Evolutionary conservation across 2,888 invertebrate species (phyloP).

Genomic region (Leucoma salicis): DNA sequence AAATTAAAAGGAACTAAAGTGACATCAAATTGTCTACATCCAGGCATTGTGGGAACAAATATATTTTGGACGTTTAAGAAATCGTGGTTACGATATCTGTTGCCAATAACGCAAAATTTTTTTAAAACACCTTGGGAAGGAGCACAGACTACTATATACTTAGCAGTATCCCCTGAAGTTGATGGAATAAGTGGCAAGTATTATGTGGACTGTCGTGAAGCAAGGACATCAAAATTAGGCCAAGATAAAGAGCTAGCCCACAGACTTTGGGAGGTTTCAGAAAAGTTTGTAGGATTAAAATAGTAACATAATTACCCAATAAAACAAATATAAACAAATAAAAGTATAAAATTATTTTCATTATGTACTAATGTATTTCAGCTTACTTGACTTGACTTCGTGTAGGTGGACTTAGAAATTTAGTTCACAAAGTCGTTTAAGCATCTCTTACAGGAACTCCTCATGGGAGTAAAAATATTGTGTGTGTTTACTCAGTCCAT

Average conservation of each 20-base stretch:
- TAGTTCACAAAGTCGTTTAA: too few species aligned
- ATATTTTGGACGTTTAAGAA: slow-evolving; percentile 73
- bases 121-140: slow-evolving; percentile 56
- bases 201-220: slow-evolving; percentile 80
- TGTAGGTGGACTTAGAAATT: too few species aligned
- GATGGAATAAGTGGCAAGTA: slow-evolving; percentile 83
- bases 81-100: slow-evolving; percentile 46
- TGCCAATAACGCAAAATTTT: slow-evolving; percentile 48
- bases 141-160: slow-evolving; percentile 80
- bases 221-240: slow-evolving; percentile 59
- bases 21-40: slow-evolving; percentile 90
- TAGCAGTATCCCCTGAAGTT: slow-evolving; percentile 77
- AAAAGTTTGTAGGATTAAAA: slow-evolving; percentile 45
- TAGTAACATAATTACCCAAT: too few species aligned
- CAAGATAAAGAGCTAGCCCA: slow-evolving; percentile 72
- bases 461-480: too few species aligned
- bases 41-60: slow-evolving; percentile 85
- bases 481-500: too few species aligned
- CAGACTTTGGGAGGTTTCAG: slow-evolving; percentile 84
- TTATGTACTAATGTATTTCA: too few species aligned
- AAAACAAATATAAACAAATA: too few species aligned
- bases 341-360: too few species aligned
- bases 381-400: too few species aligned
- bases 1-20: slow-evolving; percentile 86
- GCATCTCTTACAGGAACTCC: too few species aligned